Base-by-base conservation (phyloP, 2,888 invertebrate species). In the Strigamia maritima region DNA sequence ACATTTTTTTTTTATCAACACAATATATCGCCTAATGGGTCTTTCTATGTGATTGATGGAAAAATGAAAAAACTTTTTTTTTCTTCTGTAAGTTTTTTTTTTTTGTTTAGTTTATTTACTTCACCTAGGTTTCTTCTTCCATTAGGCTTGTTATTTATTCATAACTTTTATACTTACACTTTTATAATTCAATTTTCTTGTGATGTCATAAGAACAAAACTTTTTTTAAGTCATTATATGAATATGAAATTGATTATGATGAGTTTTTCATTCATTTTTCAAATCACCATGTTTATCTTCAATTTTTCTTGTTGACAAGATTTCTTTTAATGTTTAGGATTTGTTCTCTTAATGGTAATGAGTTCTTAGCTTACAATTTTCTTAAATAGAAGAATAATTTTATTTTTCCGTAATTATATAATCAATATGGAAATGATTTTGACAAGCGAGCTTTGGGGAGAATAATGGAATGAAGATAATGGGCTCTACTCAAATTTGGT, bases 381-480 rank as follows among this genome's bases (percentile, higher is more conserved):
- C 40, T 16, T 44, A 44, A 44, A 44, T 10, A 60, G 60, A 19
- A 60, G 60, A 60, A 60, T 60, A 60, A 60, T 60, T 60, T 60
- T 19, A 60, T 60, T 60, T 60, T 60, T 60, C 60, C 22, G n/a
- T 60, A 60, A 60, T 60, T 60, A 60, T 60, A 19, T 60, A 60
- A 60, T 60, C 60, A 60, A 60, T 60, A 60, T 60, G 60, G 60
- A 60, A 60, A 60, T 60, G 60, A 60, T 60, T 60, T 60, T 60
- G 60, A 60, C 60, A 60, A 60, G 60, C 60, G 19, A 60, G 60
- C 60, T 60, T 60, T 19, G 19, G 60, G 22, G 60, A 60, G 60
- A 60, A 60, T 60, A 60, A 60, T 60, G 60, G 60, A 60, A 60
- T 60, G 60, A 60, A 60, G 60, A 60, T 60, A 60, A 60, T 60